These are phyloP conservation scores for Drosophila arawakana DNA, from an alignment of 1,140 invertebrate genomes.

Conservation along the genomic window DNA sequence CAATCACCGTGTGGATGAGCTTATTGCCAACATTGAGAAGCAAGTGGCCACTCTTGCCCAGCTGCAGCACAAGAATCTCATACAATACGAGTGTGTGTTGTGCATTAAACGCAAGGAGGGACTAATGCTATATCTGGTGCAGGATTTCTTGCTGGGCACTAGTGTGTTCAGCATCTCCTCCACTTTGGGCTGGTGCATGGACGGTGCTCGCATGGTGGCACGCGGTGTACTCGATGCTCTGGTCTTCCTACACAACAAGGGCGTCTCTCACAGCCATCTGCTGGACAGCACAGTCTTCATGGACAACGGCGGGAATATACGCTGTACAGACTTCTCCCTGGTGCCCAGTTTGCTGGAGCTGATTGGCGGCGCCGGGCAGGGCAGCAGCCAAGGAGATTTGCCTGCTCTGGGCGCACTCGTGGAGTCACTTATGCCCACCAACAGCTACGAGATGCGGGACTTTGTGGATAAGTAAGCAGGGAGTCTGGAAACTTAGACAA, in stretches of 20 bases:
- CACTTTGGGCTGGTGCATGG: conserved; percentile 80
- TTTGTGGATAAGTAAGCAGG: conserved; percentile 87
- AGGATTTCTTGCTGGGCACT: conserved; percentile 88
- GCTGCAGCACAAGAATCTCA: conserved; percentile 89
- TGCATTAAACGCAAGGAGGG: conserved; percentile 87
- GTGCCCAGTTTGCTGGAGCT: conserved; percentile 85
- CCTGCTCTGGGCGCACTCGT: conserved; percentile 75
- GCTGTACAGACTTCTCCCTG: conserved; percentile 90
- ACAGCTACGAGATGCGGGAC: conserved; percentile 88
- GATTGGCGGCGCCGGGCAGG: conserved; percentile 80
- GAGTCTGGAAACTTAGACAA: neutral
- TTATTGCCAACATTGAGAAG: conserved; percentile 88
- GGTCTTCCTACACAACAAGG: conserved; percentile 90
- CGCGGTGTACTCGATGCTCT: conserved; percentile 88
- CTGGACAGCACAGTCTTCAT: conserved; percentile 88
- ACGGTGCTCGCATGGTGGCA: conserved; percentile 85
- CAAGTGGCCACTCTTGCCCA: conserved; percentile 89
- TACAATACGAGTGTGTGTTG: conserved; percentile 90
- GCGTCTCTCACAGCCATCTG: conserved; percentile 91
- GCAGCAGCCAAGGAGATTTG: conserved; percentile 68
- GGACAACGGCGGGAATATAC: conserved; percentile 86
- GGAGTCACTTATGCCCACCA: conserved; percentile 75
- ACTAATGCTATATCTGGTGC: conserved; percentile 87
- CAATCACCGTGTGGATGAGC: conserved; percentile 75
- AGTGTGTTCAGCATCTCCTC: conserved; percentile 77